A percentile compares a stretch with the other conserved stretches of the same genome.
phyloP scores from a whole-genome alignment of 2,888 invertebrate genomes.

The Allophyes oxyacanthae region DNA sequence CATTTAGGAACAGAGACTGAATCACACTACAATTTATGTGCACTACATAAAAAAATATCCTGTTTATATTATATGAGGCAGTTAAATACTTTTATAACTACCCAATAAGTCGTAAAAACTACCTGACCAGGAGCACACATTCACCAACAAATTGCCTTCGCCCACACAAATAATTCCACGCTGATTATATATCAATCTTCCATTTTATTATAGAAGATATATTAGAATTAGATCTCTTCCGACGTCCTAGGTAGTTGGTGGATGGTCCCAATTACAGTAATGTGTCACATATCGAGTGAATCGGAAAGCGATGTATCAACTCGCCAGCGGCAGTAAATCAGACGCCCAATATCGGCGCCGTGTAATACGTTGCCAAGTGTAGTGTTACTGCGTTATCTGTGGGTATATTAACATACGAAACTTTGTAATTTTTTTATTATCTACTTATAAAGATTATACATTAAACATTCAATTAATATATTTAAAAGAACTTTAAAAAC shows the following conservation, averaged over 20 bases:
- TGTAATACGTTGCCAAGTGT: conserved; percentile 35
- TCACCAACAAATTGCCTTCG: too few species aligned
- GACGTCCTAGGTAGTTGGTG: conserved; percentile 26
- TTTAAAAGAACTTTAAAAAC: too few species aligned
- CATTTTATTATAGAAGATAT: conserved; percentile 9
- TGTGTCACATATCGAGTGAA: conserved; percentile 63
- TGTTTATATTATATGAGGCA: too few species aligned
- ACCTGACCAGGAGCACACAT: too few species aligned
- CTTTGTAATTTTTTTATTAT: too few species aligned
- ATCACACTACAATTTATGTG: too few species aligned
- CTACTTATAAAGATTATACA: too few species aligned
- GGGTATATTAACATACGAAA: background rate
- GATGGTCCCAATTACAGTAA: conserved; percentile 61
- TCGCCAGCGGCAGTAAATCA: conserved; percentile 55
- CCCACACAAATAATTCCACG: background rate
- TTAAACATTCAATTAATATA: too few species aligned
- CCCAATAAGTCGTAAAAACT: too few species aligned
- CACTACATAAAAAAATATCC: too few species aligned
- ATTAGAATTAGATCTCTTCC: conserved; percentile 17
- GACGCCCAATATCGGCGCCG: conserved; percentile 38
- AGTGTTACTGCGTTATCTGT: conserved; percentile 25
- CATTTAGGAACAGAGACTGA: too few species aligned
- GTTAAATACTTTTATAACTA: too few species aligned
- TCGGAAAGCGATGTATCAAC: conserved; percentile 58
- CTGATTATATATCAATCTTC: conserved; percentile 1